Base-by-base conservation (phyloP, 2,888 invertebrate species). In the Orthosia cruda region DNA sequence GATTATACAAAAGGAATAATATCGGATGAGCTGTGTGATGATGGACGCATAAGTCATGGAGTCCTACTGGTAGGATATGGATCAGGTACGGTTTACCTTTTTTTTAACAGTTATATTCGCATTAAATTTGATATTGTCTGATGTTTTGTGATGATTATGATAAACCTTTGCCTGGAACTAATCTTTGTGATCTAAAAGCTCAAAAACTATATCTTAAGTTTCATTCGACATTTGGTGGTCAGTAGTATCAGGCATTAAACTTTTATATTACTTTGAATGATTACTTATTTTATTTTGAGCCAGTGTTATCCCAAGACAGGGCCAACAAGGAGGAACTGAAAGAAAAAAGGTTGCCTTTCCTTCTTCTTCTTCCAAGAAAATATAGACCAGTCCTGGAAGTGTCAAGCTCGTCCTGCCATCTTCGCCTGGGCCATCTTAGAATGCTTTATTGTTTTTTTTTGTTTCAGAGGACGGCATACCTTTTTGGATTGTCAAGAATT, bases 401-500 rank as follows among this genome's bases (percentile, higher is more conserved):
- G 40, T 40, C 40, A 40, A 40, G 40, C 40, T 40, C 40, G 1
- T 40, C 40, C 40, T 7, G 40, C 40, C 40, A 40, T 40, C 9
- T 40, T 40, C 40, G 9, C 3, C 9, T 40, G 40, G 1, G 9
- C 40, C 40, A 9, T 1, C 40, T 40, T 9, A 40, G 40, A 40
- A 40, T 40, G 7, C 40, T 18, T 4, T 20, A 16, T 9, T 40
- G 0, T 12, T 20, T 13, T 13, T 4, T 23, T 69, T 32, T 32
- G 15, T 77, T 80, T 23, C 70, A 81, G 82, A 83, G 11, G 3
- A 32, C 12, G 58, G 4, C 3, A 20, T 4, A 2, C 77, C 80
- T 0, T 90, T 77, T 66, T 90, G 90, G 90, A 55, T 86, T 0
- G 47, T 86, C 3, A 90, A 98, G 93, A 98, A 98, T 92, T 98